Conservation (phyloP, 2,888 invertebrate species). For the Xanthia togata region DNA sequence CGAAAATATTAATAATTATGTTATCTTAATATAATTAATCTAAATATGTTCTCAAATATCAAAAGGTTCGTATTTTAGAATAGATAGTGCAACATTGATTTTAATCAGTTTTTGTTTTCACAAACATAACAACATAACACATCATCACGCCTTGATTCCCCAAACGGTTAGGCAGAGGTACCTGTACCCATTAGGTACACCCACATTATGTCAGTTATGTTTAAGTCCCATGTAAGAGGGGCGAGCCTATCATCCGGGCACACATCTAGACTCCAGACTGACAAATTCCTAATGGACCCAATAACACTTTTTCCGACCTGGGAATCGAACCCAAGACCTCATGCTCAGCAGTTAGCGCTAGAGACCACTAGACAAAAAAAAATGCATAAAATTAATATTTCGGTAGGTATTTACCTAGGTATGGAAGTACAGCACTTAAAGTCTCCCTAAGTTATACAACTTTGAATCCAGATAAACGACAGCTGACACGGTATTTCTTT, state of each 20-base stretch:
- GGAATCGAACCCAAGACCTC: not conserved
- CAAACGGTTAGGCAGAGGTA: not conserved
- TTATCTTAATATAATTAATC: slow-evolving; percentile 40
- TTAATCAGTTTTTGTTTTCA: not conserved
- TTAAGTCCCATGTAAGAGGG: not conserved
- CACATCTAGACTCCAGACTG: not conserved
- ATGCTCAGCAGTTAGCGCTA: not conserved
- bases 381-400: not conserved
- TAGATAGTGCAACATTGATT: not conserved
- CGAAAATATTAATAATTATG: slow-evolving; percentile 50
- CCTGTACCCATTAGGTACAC: not conserved
- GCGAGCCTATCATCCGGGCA: not conserved
- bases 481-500: slow-evolving; percentile 22
- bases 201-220: not conserved
- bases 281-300: not conserved
- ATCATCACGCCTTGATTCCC: not conserved
- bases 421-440: not conserved
- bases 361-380: not conserved
- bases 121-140: not conserved
- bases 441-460: not conserved
- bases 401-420: accelerated
- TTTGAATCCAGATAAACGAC: slow-evolving; percentile 7
- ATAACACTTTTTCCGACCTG: not conserved
- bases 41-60: slow-evolving; percentile 42
- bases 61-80: not conserved